These are phyloP conservation scores for Drosophila peninsularis DNA, from an alignment of 2,888 invertebrate genomes.

Conservation along the genomic window DNA sequence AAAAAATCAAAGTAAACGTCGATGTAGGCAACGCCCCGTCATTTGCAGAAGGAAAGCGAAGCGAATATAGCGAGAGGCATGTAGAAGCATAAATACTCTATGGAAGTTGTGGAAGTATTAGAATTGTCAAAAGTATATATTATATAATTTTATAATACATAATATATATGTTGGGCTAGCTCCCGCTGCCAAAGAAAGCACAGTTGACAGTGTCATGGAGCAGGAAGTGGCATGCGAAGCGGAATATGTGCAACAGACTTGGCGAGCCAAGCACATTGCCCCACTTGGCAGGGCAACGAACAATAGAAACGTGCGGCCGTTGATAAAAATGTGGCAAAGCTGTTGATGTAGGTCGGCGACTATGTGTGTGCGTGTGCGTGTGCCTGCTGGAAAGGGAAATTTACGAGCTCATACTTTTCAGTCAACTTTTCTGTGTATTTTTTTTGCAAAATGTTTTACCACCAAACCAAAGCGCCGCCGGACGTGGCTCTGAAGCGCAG, in stretches of 20 bases:
- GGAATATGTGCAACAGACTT: slow-evolving; percentile 19
- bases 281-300: slow-evolving; percentile 38
- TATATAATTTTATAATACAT: no score
- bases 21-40: slow-evolving; percentile 26
- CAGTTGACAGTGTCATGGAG: no score
- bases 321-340: slow-evolving; percentile 49
- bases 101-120: no score
- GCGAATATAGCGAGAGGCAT: not conserved
- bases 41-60: slow-evolving; percentile 23
- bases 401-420: slow-evolving; percentile 62
- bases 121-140: no score
- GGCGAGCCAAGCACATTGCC: not conserved
- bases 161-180: no score
- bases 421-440: slow-evolving; percentile 28
- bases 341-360: slow-evolving; percentile 56
- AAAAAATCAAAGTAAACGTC: slow-evolving; percentile 42
- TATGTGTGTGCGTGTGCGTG: not conserved
- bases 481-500: slow-evolving; percentile 6
- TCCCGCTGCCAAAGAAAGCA: not conserved
- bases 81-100: slow-evolving; percentile 23
- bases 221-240: not conserved
- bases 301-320: slow-evolving; percentile 43
- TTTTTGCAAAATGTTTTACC: slow-evolving; percentile 14
- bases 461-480: slow-evolving; percentile 28
- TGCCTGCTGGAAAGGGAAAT: slow-evolving; percentile 26